Percentiles rank a stretch among this genome's conserved stretches.
These are phyloP conservation scores for Pyrgilauda ruficollis DNA, from an alignment of 2,113 vertebrate species.

Conservation along the genomic window DNA sequence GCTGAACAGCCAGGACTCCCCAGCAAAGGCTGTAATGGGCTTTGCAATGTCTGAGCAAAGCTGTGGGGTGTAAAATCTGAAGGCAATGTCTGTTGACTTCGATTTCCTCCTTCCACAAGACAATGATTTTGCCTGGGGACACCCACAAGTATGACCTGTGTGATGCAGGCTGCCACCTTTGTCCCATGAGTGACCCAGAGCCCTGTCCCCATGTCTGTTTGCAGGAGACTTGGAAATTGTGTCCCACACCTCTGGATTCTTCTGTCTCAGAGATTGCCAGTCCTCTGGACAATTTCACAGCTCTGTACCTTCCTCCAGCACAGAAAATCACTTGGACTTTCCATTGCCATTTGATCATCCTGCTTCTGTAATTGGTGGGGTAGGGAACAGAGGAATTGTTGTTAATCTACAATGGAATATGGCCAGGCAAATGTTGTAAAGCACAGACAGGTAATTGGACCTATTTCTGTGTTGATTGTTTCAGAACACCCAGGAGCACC, in stretches of 20 bases:
- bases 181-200: neutral
- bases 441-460: neutral
- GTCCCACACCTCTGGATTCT: neutral
- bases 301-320: neutral
- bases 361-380: neutral
- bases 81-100: neutral
- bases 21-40: neutral
- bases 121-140: fast-evolving
- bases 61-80: neutral
- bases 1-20: neutral
- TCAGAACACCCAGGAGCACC: neutral
- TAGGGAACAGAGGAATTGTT: neutral
- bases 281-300: neutral
- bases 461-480: neutral
- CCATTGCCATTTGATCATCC: neutral
- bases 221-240: neutral
- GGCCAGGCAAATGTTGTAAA: neutral
- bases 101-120: neutral
- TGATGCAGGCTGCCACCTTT: fast-evolving
- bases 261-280: fast-evolving
- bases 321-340: neutral
- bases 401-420: neutral
- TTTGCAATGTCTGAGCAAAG: neutral
- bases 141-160: neutral
- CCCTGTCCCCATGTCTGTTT: fast-evolving